phyloP scores from a whole-genome alignment of 2,797 vertebrate genomes.

The Pseudopleuronectes americanus region DNA sequence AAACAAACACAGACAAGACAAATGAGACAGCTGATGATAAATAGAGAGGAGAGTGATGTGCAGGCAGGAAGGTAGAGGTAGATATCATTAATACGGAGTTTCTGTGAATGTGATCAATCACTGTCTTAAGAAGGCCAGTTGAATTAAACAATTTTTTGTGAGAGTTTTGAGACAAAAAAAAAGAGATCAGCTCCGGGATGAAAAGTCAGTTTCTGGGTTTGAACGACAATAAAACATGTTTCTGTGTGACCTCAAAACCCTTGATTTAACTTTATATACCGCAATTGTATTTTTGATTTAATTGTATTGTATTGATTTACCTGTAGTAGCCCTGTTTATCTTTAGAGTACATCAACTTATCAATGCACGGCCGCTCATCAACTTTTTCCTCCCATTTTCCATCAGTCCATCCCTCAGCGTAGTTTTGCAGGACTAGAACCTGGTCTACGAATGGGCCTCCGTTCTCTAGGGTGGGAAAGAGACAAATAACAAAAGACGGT shows the following conservation, averaged over 20 bases:
- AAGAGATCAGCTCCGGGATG: not conserved
- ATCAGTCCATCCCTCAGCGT: conserved; percentile 95
- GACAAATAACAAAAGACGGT: conserved; percentile 16
- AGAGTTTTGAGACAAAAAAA: not conserved
- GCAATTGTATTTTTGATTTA: not conserved
- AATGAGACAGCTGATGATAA: conserved; percentile 1
- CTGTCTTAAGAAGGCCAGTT: not conserved
- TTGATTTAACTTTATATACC: no score
- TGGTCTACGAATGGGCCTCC: conserved; percentile 96
- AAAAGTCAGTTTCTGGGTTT: not conserved
- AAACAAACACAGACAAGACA: conserved; percentile 45
- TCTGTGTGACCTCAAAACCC: no score
- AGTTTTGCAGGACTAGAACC: conserved; percentile 93
- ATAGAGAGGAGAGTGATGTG: not conserved
- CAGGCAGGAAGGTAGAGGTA: not conserved
- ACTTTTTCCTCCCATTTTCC: conserved; percentile 97
- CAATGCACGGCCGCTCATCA: conserved; percentile 90
- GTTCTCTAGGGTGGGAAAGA: conserved; percentile 83
- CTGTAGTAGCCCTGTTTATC: conserved; percentile 95
- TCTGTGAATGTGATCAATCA: conserved; percentile 1
- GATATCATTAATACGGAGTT: conserved; percentile 1
- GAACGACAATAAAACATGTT: not conserved
- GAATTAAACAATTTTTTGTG: not conserved
- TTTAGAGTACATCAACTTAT: conserved; percentile 89
- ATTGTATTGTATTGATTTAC: conserved; percentile 68